These are phyloP conservation scores for Torymus aiolomorphi DNA, from an alignment of 2,888 invertebrate genomes.

Conservation along the genomic window DNA sequence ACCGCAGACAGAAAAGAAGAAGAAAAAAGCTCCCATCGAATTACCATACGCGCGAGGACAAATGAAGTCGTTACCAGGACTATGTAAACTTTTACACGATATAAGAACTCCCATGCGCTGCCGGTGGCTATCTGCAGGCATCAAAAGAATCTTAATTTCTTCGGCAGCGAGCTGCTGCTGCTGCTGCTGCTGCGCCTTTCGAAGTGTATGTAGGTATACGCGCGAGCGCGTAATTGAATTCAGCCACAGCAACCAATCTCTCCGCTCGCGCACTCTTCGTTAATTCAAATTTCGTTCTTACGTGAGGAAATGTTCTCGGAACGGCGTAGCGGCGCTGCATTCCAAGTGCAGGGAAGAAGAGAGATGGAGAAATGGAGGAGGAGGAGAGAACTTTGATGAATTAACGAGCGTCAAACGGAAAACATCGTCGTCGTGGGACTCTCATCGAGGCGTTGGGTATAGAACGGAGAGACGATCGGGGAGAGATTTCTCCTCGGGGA, in stretches of 20 bases:
- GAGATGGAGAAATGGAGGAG: conserved; percentile 12
- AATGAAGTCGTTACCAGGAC: conserved; percentile 46
- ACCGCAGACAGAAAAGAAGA: not conserved
- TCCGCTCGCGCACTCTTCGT: conserved; percentile 40
- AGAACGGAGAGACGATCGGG: conserved; percentile 8
- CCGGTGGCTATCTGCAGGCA: conserved; percentile 26
- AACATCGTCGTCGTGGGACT: conserved; percentile 46
- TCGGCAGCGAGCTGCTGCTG: not conserved
- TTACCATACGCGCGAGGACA: conserved; percentile 44
- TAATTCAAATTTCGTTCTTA: conserved; percentile 56
- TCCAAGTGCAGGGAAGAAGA: conserved; percentile 20
- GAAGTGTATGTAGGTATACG: conserved; percentile 2
- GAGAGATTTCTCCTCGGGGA: conserved; percentile 9
- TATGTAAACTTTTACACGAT: conserved; percentile 39
- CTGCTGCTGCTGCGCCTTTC: conserved; percentile 34
- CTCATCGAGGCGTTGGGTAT: not conserved
- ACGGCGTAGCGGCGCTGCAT: conserved; percentile 43
- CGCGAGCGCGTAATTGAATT: conserved; percentile 50
- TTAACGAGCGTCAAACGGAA: conserved; percentile 52
- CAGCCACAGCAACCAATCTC: conserved; percentile 53
- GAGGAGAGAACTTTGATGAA: conserved; percentile 48
- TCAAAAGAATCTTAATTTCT: conserved; percentile 55
- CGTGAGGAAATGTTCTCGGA: conserved; percentile 50
- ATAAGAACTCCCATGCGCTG: conserved; percentile 36
- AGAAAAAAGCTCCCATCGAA: conserved; percentile 3